phyloP scores from a whole-genome alignment of 2,888 invertebrate genomes.

The Ophraella communa region DNA sequence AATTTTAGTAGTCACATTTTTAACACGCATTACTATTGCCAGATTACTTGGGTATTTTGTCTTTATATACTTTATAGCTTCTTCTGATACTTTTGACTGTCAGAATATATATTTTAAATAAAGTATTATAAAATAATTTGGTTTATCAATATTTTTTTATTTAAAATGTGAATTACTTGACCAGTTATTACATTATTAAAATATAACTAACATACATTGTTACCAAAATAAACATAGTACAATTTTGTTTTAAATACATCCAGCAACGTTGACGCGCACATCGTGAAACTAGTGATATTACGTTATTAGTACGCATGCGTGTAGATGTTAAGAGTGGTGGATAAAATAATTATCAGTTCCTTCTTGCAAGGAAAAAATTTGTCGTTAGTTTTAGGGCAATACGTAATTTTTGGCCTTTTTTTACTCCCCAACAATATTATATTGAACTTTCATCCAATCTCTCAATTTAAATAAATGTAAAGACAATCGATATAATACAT shows the following conservation, averaged over 20 bases:
- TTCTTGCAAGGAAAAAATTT: slow-evolving; percentile 39
- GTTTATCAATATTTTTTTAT: not conserved
- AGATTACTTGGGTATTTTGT: not conserved
- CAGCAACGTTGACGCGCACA: slow-evolving; percentile 19
- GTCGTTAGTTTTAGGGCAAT: slow-evolving; percentile 35
- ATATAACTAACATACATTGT: not conserved
- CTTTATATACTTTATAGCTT: not conserved
- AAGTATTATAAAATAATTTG: not conserved
- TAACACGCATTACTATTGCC: not conserved
- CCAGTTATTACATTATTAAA: not conserved
- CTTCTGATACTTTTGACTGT: not conserved
- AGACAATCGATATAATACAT: slow-evolving; percentile 19
- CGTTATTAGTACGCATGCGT: slow-evolving; percentile 32
- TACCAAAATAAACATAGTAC: not conserved
- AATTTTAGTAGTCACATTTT: slow-evolving; percentile 16
- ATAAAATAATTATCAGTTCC: slow-evolving; percentile 39
- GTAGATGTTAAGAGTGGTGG: slow-evolving; percentile 23
- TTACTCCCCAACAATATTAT: slow-evolving; percentile 23
- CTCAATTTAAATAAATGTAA: slow-evolving; percentile 11
- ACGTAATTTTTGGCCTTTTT: slow-evolving; percentile 25
- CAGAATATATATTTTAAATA: not conserved
- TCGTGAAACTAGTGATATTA: slow-evolving; percentile 20
- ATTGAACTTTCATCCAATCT: slow-evolving; percentile 7
- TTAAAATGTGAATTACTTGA: not conserved
- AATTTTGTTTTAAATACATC: not conserved